Evolutionary conservation across 2,113 vertebrate species (phyloP).

Genomic region (Dolichallabes microphthalmus): DNA sequence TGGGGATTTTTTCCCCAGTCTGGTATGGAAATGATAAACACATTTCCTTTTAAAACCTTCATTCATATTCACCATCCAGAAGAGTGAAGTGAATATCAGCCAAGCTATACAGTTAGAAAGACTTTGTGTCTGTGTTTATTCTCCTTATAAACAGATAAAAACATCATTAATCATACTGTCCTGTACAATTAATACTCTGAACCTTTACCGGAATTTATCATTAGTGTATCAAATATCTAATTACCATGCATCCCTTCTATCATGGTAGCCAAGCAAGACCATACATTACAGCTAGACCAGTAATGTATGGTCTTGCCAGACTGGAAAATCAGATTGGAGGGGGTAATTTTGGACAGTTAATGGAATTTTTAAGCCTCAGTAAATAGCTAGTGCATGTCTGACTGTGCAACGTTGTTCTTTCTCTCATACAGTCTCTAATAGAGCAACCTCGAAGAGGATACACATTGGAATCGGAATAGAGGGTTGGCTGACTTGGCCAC

Average conservation of each 20-base stretch:
- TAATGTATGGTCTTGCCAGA: constrained; percentile 34
- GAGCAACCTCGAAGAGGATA: constrained; percentile 18
- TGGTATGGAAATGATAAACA: not conserved
- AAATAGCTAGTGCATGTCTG: constrained; percentile 24
- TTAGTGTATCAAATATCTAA: constrained; percentile 18
- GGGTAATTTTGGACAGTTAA: constrained; percentile 28
- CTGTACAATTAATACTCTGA: not conserved
- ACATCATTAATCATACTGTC: constrained; percentile 4
- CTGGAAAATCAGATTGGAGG: constrained; percentile 38
- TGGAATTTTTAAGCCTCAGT: constrained; percentile 32
- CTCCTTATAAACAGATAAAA: not conserved
- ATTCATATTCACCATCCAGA: not conserved
- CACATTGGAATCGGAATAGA: constrained; percentile 6
- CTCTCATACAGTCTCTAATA: constrained; percentile 31
- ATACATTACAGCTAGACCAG: constrained; percentile 42
- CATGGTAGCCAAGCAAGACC: constrained; percentile 41
- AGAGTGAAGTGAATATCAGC: not conserved
- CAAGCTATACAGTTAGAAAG: constrained; percentile 12
- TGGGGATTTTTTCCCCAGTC: not conserved
- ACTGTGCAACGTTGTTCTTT: not conserved
- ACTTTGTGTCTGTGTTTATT: constrained; percentile 11
- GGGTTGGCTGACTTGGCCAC: constrained; percentile 29
- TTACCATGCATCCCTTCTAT: constrained; percentile 40
- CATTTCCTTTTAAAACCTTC: not conserved
- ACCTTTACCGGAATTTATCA: constrained; percentile 11